Evolutionary conservation across 2,888 invertebrate genomes (phyloP), one percentile per base, ranked within the genome.

Genomic region (Agonopterix arenella): DNA sequence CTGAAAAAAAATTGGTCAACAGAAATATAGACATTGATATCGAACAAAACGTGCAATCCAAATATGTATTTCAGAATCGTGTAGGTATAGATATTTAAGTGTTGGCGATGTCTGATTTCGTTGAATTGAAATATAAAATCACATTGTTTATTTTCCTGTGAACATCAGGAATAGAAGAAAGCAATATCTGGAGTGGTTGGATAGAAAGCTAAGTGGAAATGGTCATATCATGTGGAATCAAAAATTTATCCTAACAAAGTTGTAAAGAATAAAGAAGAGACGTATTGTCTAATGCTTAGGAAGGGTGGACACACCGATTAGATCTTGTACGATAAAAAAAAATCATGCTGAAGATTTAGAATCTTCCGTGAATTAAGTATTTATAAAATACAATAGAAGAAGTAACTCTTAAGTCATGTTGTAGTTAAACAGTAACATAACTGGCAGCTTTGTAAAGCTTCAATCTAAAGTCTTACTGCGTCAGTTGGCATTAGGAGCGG

Each of bases 141-240:
- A 60, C 60, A 60, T 56, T 54, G 60, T 61, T 64, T 65, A 59
- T 66, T 66, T 64, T 71, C 63, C 62, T 64, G 60, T 57, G 64
- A 57, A 61, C 61, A 69, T 69, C 66, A 63, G 73, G 68, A 68
- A 66, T 66, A 70, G 64, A 61, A 68, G 74, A 74, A 76, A 83
- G 81, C 80, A 82, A 83, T 81, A 84, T 80, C 81, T 74, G 72
- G 69, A 66, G 64, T 63, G 73, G 68, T 74, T 60, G 73, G 71
- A 68, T 78, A 80, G 73, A 66, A 68, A 62, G 73, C 67, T 78
- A 74, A 76, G 70, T 68, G 70, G 71, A 73, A 83, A 75, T 70
- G 84, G 81, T 86, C 88, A 88, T 88, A 88, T 88, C 88, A 86
- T 77, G 77, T 73, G 81, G 74, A 84, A 80, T 76, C 78, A 80